A percentile compares a stretch with the other conserved stretches of the same genome.
phyloP scores from a whole-genome alignment of 2,888 invertebrate species.

The Brachynemurus nebulosus region DNA sequence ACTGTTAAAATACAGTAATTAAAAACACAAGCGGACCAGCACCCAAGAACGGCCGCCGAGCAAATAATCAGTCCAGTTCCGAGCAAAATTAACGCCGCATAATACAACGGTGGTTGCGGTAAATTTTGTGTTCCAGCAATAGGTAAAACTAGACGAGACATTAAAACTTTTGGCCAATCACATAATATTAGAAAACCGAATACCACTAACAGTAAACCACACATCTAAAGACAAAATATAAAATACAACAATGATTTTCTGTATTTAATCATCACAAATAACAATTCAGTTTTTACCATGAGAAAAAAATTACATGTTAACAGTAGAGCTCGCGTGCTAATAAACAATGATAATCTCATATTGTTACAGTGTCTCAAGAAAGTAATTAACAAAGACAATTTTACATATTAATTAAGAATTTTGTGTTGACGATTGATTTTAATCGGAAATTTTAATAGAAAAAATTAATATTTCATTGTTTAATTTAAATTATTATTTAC shows the following conservation, averaged over 20 bases:
- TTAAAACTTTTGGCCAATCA: slow-evolving; percentile 53
- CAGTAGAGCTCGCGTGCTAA: slow-evolving; percentile 48
- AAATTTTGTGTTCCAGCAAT: slow-evolving; percentile 36
- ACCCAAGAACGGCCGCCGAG: slow-evolving; percentile 57
- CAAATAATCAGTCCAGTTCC: slow-evolving; percentile 53
- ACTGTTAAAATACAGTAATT: slow-evolving; percentile 57
- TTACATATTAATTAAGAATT: background rate
- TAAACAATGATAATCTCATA: slow-evolving; percentile 26
- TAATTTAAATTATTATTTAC: background rate
- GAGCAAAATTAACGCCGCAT: slow-evolving; percentile 56
- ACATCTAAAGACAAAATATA: slow-evolving; percentile 41
- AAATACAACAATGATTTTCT: background rate
- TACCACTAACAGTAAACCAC: slow-evolving; percentile 55
- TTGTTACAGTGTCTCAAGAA: slow-evolving; percentile 3
- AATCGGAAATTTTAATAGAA: background rate
- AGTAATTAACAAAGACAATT: background rate
- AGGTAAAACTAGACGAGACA: slow-evolving; percentile 54
- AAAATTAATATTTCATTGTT: background rate
- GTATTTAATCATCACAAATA: slow-evolving; percentile 8
- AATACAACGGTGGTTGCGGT: slow-evolving; percentile 62
- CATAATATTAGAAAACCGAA: slow-evolving; percentile 58
- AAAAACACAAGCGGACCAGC: slow-evolving; percentile 67
- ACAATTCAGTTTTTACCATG: slow-evolving; percentile 36
- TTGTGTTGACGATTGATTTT: background rate
- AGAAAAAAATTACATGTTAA: slow-evolving; percentile 52